phyloP scores from a whole-genome alignment of 1,140 invertebrate species.

The Bombus waltoni region DNA sequence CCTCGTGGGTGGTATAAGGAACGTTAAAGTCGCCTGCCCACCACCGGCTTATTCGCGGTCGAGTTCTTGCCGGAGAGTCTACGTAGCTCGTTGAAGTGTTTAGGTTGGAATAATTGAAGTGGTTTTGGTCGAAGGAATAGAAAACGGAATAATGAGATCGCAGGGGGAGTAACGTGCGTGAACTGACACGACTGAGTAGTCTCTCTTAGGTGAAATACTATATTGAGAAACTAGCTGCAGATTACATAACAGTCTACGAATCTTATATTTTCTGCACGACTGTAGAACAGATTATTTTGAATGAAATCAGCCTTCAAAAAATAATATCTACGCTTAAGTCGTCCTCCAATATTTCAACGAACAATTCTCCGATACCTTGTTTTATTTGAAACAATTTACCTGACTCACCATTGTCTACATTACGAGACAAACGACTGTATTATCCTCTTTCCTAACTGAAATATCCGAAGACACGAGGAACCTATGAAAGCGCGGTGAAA shows the following conservation, averaged over 20 bases:
- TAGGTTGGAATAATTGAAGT: background rate
- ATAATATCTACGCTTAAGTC: no score
- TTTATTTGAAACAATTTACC: background rate
- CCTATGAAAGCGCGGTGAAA: constrained; percentile 4
- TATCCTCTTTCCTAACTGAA: no score
- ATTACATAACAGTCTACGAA: background rate
- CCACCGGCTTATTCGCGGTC: background rate
- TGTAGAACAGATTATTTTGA: no score
- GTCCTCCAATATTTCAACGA: background rate
- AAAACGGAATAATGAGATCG: background rate
- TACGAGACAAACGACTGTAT: no score
- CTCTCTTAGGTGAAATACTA: background rate
- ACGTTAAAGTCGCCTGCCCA: constrained; percentile 13
- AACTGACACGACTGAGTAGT: no score
- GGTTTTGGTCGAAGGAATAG: background rate
- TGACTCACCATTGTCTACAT: background rate
- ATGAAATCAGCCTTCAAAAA: no score
- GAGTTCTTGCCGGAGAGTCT: background rate
- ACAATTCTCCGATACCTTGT: background rate
- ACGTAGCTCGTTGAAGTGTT: background rate
- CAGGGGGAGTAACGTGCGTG: background rate
- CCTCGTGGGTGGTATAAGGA: constrained; percentile 38
- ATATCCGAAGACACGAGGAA: background rate
- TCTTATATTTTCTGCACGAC: background rate
- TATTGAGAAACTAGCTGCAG: background rate